These are phyloP conservation scores for Gortyna flavago DNA, from an alignment of 2,888 invertebrate genomes.

Conservation along the genomic window DNA sequence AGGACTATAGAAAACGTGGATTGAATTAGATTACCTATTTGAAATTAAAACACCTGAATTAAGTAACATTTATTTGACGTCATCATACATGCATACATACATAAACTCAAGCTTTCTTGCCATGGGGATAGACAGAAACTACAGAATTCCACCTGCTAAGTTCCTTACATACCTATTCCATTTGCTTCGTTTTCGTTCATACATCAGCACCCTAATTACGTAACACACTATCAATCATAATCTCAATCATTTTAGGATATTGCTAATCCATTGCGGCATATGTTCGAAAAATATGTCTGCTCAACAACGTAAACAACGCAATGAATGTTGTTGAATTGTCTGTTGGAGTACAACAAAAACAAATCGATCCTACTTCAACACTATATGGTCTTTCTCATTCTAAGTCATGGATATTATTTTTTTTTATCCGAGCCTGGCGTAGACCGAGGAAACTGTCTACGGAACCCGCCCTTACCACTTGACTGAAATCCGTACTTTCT, in stretches of 20 bases:
- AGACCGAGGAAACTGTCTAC: too few relatives aligned
- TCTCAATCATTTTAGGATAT: not conserved
- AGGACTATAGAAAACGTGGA: constrained; percentile 44
- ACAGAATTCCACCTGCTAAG: not conserved
- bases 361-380: not conserved
- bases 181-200: not conserved
- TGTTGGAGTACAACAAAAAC: not conserved
- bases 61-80: not conserved
- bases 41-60: constrained; percentile 29
- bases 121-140: not conserved
- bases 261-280: not conserved
- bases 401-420: too few relatives aligned
- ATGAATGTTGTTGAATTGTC: not conserved
- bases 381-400: not conserved
- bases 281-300: too few relatives aligned
- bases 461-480: too few relatives aligned
- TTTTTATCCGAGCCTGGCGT: too few relatives aligned
- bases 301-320: not conserved
- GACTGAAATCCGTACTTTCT: too few relatives aligned
- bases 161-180: not conserved
- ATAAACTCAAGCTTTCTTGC: not conserved
- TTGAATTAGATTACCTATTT: constrained; percentile 25
- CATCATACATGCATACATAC: not conserved
- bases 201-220: not conserved
- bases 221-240: too few relatives aligned